Conservation (phyloP, 2,797 vertebrate genomes). For the Oreortyx pictus region DNA sequence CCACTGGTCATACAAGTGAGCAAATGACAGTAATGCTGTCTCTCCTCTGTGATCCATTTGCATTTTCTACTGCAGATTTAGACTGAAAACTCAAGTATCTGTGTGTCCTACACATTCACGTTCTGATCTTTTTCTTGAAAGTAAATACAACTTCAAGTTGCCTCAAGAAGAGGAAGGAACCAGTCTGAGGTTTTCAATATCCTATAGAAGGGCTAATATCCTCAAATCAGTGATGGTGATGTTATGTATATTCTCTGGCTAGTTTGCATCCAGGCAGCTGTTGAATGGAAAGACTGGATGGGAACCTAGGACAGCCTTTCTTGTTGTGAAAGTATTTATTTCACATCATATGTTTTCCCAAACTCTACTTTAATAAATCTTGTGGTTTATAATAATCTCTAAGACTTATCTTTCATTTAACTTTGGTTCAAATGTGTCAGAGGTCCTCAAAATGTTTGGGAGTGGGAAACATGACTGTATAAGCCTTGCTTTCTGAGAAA, state of each 20-base stretch:
- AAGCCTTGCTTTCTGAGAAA: neutral
- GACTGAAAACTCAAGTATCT: neutral
- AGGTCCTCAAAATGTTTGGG: neutral
- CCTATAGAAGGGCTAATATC: neutral
- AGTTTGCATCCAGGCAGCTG: neutral
- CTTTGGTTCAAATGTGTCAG: neutral
- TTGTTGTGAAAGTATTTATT: neutral
- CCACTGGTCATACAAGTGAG: fast-evolving
- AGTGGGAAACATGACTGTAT: neutral
- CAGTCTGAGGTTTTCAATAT: neutral
- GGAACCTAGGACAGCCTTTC: neutral
- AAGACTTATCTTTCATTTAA: neutral
- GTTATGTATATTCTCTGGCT: neutral
- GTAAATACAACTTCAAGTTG: neutral
- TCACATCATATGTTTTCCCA: neutral
- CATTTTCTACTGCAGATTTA: neutral
- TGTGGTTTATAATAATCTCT: neutral
- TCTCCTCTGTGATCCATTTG: neutral
- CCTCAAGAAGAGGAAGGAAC: neutral
- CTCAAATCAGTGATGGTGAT: neutral
- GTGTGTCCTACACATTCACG: neutral
- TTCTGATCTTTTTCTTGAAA: neutral
- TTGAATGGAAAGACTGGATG: neutral
- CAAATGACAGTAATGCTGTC: neutral
- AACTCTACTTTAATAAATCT: neutral